phyloP scores from a whole-genome alignment of 1,140 invertebrate genomes.

The Prorops nasuta region DNA sequence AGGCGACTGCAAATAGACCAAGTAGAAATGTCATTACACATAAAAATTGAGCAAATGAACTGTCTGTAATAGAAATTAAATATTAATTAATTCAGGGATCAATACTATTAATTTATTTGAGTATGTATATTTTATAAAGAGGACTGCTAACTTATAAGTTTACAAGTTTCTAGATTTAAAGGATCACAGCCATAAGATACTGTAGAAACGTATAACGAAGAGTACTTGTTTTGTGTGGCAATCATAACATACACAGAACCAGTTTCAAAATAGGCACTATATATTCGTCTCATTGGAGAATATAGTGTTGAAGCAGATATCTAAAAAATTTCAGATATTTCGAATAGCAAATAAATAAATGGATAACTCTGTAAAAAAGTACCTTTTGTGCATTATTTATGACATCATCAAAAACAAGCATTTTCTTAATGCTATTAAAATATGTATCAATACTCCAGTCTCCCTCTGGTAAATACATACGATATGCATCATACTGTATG shows the following conservation, averaged over 20 bases:
- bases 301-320: conserved; percentile 27
- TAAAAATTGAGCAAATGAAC: conserved; percentile 50
- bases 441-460: conserved; percentile 61
- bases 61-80: conserved; percentile 19
- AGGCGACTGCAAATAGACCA: conserved; percentile 61
- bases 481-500: conserved; percentile 62
- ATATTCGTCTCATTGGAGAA: conserved; percentile 51
- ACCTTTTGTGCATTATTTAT: conserved; percentile 61
- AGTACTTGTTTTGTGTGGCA: conserved; percentile 52
- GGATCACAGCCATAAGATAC: conserved; percentile 66
- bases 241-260: conserved; percentile 65
- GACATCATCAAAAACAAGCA: conserved; percentile 64
- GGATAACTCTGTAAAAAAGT: too few relatives aligned
- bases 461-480: conserved; percentile 62
- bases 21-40: conserved; percentile 59
- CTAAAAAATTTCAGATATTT: conserved; percentile 23
- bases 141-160: conserved; percentile 48
- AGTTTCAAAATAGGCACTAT: conserved; percentile 64
- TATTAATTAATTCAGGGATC: too few relatives aligned
- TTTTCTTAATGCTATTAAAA: conserved; percentile 62
- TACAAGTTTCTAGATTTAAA: conserved; percentile 48
- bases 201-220: conserved; percentile 66
- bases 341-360: not conserved
- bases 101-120: not conserved
- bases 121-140: too few relatives aligned